phyloP scores from a whole-genome alignment of 2,888 invertebrate genomes.

The Alentia gelatinosa region DNA sequence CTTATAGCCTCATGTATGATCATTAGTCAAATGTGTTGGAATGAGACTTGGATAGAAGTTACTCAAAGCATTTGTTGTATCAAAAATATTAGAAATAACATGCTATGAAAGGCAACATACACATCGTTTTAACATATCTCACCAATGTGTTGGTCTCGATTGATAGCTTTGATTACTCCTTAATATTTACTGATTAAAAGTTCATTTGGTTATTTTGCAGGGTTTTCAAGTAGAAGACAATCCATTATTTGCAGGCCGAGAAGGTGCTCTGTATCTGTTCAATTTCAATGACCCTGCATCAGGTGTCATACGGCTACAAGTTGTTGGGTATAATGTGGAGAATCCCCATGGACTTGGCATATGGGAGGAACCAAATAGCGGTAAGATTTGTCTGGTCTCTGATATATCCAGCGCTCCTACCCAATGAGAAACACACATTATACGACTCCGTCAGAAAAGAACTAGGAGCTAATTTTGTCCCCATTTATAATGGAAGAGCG shows the following conservation, averaged over 20 bases:
- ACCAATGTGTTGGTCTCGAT: not conserved
- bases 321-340: not conserved
- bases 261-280: conserved; percentile 6
- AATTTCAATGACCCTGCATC: conserved; percentile 7
- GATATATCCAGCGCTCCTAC: not conserved
- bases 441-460: too few species aligned
- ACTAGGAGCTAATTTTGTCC: too few species aligned
- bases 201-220: not conserved
- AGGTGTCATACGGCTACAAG: not conserved
- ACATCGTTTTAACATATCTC: not conserved
- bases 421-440: too few species aligned
- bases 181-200: not conserved
- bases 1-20: too few species aligned
- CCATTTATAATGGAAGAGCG: too few species aligned
- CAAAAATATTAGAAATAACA: too few species aligned
- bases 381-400: not conserved
- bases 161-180: too few species aligned
- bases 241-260: not conserved
- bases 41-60: too few species aligned
- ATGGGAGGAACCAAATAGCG: conserved; percentile 9
- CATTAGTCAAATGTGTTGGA: too few species aligned
- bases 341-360: conserved; percentile 2
- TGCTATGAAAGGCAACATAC: not conserved
- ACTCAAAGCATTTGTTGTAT: not conserved
- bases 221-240: not conserved